Base-by-base conservation (phyloP, 1,140 invertebrate genomes). In the Caerostris extrusa region DNA sequence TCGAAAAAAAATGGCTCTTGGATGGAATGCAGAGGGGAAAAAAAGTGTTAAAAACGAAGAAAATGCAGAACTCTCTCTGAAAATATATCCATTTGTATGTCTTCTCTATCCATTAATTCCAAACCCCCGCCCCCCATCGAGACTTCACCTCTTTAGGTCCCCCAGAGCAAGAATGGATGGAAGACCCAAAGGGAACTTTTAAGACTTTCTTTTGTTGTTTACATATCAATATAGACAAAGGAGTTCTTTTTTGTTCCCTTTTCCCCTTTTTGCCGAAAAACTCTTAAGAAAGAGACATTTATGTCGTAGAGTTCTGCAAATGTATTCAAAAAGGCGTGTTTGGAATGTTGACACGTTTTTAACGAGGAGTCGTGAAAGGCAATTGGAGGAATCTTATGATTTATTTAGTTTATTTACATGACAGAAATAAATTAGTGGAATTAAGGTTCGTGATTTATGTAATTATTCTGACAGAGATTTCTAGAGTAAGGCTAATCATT, bases 71-170 rank as follows among this genome's bases (percentile, higher is more conserved):
- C 71, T 77, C 71, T 77, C 71, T 57, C 50, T 58, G 90, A 82
- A 91, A 91, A 91, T 91, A 77, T 91, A 91, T 91, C 90, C 90
- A 91, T 91, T 91, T 91, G 90, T 91, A 91, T 83, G 90, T 91
- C 81, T 91, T 77, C 60, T 91, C 77, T 57, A 83, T 83, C 90
- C 71, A 83, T 91, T 83, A 91, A 83, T 91, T 91, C 90, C 12
- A 61, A 60, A 50, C 50, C 77, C 77, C 90, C 90, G 50, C 71
- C 90, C 90, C 57, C 34, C 10, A 34, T 7, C n/a, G 71, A 81
- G 69, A 83, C 12, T 58, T 90, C 67, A 81, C 89, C 61, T 53
- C 87, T 58, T 90, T 87, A 87, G 19, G 7, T n/a, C 85, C 71
- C 34, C 34, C 34, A 34, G 34, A 34, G 34, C 34, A 34, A 34